Conservation (phyloP, 2,888 invertebrate genomes). For the Watsonalla binaria region DNA sequence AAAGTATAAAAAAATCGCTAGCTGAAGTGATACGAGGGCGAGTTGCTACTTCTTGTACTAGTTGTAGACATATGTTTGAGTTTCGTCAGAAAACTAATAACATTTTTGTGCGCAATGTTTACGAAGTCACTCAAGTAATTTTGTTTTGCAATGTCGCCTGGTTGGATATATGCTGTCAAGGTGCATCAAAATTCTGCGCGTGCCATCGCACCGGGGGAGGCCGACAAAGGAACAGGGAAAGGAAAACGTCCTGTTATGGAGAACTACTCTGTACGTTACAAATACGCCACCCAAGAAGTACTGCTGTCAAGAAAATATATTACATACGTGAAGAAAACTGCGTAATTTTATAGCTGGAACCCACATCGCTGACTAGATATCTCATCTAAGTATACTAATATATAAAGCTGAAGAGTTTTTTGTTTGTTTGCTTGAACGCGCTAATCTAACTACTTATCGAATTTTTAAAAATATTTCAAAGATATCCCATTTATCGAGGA, state of each 20-base stretch:
- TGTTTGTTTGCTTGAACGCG: no score
- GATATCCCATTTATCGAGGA: no score
- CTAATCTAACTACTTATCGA: no score
- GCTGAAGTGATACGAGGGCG: no score
- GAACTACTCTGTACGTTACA: conserved; percentile 45
- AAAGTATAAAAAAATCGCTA: no score
- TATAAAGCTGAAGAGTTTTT: no score
- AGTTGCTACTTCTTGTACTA: no score
- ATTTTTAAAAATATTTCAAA: no score
- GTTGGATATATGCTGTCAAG: not conserved
- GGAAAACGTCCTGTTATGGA: conserved; percentile 59
- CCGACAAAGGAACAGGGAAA: conserved; percentile 29
- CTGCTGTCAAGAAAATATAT: conserved; percentile 7
- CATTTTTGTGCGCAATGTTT: not conserved
- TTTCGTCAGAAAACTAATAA: not conserved
- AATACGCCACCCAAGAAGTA: conserved; percentile 56
- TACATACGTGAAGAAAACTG: not conserved
- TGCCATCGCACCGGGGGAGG: conserved; percentile 40
- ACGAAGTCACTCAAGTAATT: not conserved
- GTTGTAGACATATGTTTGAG: not conserved
- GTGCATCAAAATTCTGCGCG: conserved; percentile 64
- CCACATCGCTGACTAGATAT: not conserved
- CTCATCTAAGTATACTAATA: no score
- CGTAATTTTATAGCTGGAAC: not conserved
- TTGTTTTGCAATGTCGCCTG: not conserved